A percentile compares a stretch with the other conserved stretches of the same genome.
Evolutionary conservation across 2,113 vertebrate genomes (phyloP).

Genomic region (Platichthys stellatus): DNA sequence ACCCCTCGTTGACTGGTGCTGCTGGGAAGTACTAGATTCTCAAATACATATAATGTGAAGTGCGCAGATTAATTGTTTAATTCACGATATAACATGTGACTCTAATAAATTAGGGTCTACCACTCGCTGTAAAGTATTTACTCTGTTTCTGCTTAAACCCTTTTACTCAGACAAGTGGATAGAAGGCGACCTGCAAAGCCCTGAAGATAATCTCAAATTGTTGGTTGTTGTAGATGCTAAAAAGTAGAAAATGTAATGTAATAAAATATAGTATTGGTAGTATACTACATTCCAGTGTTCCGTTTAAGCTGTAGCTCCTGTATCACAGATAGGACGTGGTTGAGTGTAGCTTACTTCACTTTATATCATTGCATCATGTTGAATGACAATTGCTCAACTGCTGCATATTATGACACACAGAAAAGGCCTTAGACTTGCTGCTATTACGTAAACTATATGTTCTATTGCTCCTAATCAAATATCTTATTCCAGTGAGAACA

Average conservation of each 20-base stretch:
- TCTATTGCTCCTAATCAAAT: no score
- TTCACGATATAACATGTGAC: no score
- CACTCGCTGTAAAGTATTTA: not conserved
- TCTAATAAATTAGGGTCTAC: not conserved
- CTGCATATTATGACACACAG: no score
- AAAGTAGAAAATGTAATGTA: no score
- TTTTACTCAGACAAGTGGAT: no score
- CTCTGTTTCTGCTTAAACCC: no score
- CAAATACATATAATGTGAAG: not conserved
- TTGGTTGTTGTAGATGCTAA: not conserved
- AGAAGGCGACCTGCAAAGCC: not conserved
- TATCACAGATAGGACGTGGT: not conserved
- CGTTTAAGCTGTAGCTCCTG: not conserved
- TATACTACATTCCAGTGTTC: no score
- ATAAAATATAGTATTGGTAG: no score
- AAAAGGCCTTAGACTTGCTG: no score
- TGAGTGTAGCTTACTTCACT: not conserved
- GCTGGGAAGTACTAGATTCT: conserved; percentile 2
- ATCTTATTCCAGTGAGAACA: no score
- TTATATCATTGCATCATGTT: not conserved
- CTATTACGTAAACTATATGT: no score
- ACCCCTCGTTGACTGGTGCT: conserved; percentile 30
- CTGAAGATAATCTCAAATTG: not conserved
- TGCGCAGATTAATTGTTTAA: not conserved
- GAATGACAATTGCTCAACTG: not conserved